Evolutionary conservation across 2,888 invertebrate species (phyloP), one percentile per base, ranked within the genome.

Genomic region (Drosophila flavopinicola): DNA sequence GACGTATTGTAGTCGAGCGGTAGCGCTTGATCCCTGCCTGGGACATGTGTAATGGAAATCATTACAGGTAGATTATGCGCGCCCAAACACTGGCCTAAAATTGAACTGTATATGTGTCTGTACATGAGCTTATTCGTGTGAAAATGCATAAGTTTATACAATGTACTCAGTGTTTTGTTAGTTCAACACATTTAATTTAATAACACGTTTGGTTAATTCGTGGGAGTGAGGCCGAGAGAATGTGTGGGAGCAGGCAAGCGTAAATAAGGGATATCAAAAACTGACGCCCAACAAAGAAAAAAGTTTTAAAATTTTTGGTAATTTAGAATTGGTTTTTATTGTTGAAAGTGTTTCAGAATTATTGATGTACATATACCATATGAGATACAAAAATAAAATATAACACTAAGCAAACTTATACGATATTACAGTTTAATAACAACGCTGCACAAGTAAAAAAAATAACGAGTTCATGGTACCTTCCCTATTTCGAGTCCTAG

Each of bases 111-210:
- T n/a, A n/a, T 38, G 20, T 20, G 20, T 23, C n/a, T 27, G 32
- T 17, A n/a, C 4, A 32, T 17, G 13, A 2, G 11, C 7, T 6
- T 11, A 11, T 30, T 5, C 15, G n/a, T n/a, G n/a, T n/a, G n/a
- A n/a, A n/a, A 33, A 10, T 10, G 15, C 15, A 15, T 10, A 2
- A n/a, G n/a, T n/a, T n/a, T 9, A 10, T 20, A 4, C 9, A 9
- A 39, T 69, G 74, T 66, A 51, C 49, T 54, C 51, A 58, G 73
- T 86, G 80, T 77, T 87, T 87, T 78, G 82, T 85, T 85, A 74
- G 85, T 51, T 65, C 63, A 65, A 66, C 69, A 66, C 66, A 87
- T 87, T 85, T 73, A 69, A 80, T 59, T 24, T 49, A 61, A 64
- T 57, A 83, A 78, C 85, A 76, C 52, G 79, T 63, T 72, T 76